Evolutionary conservation across 2,797 vertebrate genomes (phyloP).

Genomic region (Molossus alvarezi): DNA sequence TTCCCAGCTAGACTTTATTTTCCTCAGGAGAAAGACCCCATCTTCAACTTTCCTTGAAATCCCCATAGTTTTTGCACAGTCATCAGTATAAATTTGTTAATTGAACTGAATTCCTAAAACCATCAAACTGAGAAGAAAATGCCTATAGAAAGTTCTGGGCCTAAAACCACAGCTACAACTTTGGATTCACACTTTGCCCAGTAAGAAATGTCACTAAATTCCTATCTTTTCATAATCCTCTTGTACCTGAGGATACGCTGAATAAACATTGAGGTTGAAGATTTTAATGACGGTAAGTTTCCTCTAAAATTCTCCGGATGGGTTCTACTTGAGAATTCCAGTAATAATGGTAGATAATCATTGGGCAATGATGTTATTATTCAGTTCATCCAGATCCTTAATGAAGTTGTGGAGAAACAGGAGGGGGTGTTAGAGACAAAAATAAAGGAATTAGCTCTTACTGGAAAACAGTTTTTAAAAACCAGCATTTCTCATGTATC

Average conservation of each 20-base stretch:
- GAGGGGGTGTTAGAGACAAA: neutral
- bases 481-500: slow-evolving; percentile 72
- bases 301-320: slow-evolving; percentile 57
- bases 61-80: neutral
- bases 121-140: slow-evolving; percentile 1
- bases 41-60: slow-evolving; percentile 44
- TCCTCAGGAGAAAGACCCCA: neutral
- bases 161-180: slow-evolving; percentile 16
- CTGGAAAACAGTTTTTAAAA: slow-evolving; percentile 73
- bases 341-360: slow-evolving; percentile 67
- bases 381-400: slow-evolving; percentile 55
- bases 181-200: slow-evolving; percentile 10
- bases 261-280: slow-evolving; percentile 65
- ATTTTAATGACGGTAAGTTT: slow-evolving; percentile 47
- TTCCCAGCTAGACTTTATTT: slow-evolving; percentile 37
- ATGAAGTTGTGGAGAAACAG: neutral
- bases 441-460: slow-evolving; percentile 71
- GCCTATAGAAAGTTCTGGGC: slow-evolving; percentile 13
- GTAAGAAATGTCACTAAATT: slow-evolving; percentile 56
- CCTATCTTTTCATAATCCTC: neutral
- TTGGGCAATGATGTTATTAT: slow-evolving; percentile 27
- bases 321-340: neutral
- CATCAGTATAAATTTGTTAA: slow-evolving; percentile 4
- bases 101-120: slow-evolving; percentile 26
- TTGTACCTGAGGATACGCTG: neutral